A percentile compares a stretch with the other conserved stretches of the same genome.
These are phyloP conservation scores for Exocentrus adspersus DNA, from an alignment of 2,888 invertebrate genomes.

Conservation along the genomic window DNA sequence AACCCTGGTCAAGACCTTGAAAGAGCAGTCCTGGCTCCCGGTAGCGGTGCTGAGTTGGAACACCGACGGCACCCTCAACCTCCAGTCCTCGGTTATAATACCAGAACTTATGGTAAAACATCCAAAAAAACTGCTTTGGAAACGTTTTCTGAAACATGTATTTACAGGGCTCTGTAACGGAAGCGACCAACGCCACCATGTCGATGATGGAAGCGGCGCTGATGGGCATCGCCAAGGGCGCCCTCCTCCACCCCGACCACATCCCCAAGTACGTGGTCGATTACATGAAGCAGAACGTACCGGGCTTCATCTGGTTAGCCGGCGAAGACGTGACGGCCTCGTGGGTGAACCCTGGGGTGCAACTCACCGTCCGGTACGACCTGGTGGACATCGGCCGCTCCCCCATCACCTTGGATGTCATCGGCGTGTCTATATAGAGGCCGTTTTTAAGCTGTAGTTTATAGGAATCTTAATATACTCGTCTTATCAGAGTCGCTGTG, in stretches of 20 bases:
- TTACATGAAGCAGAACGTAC: constrained; percentile 1
- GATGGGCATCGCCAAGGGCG: not conserved
- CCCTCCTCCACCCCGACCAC: not conserved
- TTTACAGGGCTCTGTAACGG: not conserved
- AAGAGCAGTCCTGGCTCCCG: not conserved
- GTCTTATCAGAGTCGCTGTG: no score
- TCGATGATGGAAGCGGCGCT: not conserved
- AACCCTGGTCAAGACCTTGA: not conserved
- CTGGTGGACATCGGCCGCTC: not conserved
- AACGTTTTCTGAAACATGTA: no score
- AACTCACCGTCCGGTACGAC: not conserved
- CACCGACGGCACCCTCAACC: not conserved
- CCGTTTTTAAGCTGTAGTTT: no score
- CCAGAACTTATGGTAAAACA: constrained; percentile 11
- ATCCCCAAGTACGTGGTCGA: not conserved
- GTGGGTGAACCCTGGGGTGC: not conserved
- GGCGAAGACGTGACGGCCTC: not conserved
- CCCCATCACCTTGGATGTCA: not conserved
- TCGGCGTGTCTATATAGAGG: not conserved
- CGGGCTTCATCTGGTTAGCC: not conserved
- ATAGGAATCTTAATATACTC: no score
- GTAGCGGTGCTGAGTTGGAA: not conserved
- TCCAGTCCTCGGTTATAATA: not conserved
- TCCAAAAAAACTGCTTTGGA: no score
- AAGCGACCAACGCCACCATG: not conserved